Base-by-base conservation (phyloP, 2,113 vertebrate genomes). In the Drymodes brunneopygia region DNA sequence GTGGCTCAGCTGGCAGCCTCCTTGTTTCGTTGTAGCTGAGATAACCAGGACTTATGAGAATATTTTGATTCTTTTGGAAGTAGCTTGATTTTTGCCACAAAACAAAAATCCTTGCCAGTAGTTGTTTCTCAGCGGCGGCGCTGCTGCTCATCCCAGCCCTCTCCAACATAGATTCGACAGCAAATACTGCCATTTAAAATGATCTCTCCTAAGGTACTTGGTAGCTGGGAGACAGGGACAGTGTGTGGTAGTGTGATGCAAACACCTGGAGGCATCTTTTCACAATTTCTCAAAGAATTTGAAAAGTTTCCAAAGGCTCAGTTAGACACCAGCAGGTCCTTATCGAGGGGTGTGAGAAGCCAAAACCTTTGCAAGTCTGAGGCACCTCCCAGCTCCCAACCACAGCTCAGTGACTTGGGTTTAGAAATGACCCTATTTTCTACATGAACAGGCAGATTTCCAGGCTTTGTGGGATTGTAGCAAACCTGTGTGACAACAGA, bases 131-230 rank as follows among this genome's bases (percentile, higher is more conserved):
- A 33, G 31, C 24, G 29, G 36, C 1, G 1, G 12, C 4, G 11
- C 33, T 77, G 11, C 38, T 42, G 58, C 60, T 87, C 45, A 50
- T 12, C 21, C 40, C 78, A 65, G 61, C 19, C 31, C 42, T 38
- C n/a, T 61, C 81, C 22, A 9, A 7, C 44, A 28, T 6, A 10
- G 45, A 7, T 13, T 7, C 0, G 0, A 17, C 2, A 53, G 38
- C 9, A 25, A 77, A 73, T 24, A 10, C 4, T 73, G 57, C 22
- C 1, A 24, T 60, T 60, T 71, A 17, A 50, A 71, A 36, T 57
- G 7, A 8, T 60, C 51, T 80, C 64, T 81, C 29, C 47, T 21
- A 9, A 42, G 54, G 50, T 27, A 2, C 12, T 38, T 1, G 7
- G 56, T 24, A 71, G 28, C 44, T 94, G 57, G 38, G 45, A 75